These are phyloP conservation scores for Chiloscyllium plagiosum DNA, from an alignment of 2,113 vertebrate species.

Conservation along the genomic window DNA sequence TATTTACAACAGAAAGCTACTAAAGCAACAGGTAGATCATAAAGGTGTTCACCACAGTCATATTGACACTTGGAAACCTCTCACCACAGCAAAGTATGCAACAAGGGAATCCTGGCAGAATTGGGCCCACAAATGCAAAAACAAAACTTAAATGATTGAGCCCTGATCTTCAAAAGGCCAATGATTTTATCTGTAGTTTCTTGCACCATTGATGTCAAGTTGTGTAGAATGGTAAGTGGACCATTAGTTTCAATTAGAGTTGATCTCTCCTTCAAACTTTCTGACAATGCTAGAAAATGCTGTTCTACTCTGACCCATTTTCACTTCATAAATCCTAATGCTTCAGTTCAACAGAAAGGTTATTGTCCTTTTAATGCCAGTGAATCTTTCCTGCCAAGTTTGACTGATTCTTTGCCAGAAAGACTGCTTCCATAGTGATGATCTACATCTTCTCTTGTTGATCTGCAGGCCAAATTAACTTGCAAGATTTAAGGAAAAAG, in stretches of 20 bases:
- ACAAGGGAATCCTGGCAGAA: neutral
- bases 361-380: constrained; percentile 35
- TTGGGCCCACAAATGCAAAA: neutral
- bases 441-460: constrained; percentile 26
- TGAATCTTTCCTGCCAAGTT: constrained; percentile 29
- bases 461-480: neutral
- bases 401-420: constrained; percentile 19
- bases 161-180: neutral
- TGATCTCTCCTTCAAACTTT: constrained; percentile 23
- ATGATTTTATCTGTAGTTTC: neutral
- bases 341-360: constrained; percentile 21
- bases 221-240: constrained; percentile 3
- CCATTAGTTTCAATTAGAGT: constrained; percentile 24
- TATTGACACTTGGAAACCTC: neutral
- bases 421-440: constrained; percentile 34
- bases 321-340: constrained; percentile 2
- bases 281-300: constrained; percentile 10
- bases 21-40: neutral
- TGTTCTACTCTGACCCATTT: constrained; percentile 14
- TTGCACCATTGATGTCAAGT: neutral
- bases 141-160: neutral
- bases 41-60: neutral
- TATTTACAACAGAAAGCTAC: neutral
- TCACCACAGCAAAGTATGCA: neutral
- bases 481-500: neutral